Evolutionary conservation across 2,888 invertebrate species (phyloP).

Genomic region (Luffia ferchaultella): DNA sequence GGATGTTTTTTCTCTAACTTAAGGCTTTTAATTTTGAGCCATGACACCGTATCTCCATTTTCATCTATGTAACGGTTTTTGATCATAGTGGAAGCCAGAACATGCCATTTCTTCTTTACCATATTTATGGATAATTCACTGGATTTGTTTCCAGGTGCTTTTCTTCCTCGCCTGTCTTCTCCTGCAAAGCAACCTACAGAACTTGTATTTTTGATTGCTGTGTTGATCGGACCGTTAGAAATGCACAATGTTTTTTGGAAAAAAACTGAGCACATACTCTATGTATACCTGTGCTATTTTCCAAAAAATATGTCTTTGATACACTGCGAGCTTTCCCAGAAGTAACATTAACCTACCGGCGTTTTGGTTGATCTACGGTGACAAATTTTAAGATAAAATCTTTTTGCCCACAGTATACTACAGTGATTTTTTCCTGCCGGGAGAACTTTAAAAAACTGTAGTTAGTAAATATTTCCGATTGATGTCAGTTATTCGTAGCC

Average conservation of each 20-base stretch:
- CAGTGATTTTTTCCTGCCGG: too few species aligned
- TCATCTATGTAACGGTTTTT: constrained; percentile 11
- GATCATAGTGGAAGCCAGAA: constrained; percentile 6
- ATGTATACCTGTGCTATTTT: not conserved
- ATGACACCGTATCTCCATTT: constrained; percentile 9
- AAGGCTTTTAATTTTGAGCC: constrained; percentile 11
- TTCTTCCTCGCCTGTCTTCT: not conserved
- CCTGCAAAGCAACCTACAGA: constrained; percentile 1
- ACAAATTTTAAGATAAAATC: not conserved
- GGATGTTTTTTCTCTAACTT: constrained; percentile 10
- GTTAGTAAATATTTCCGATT: too few species aligned
- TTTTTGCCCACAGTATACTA: not conserved
- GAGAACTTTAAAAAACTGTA: too few species aligned
- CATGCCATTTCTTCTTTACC: constrained; percentile 3
- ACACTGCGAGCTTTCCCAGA: not conserved
- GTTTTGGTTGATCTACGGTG: constrained; percentile 1
- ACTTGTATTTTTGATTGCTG: not conserved
- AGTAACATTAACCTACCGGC: not conserved
- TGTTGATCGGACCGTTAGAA: not conserved
- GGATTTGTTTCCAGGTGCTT: not conserved
- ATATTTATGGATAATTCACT: not conserved
- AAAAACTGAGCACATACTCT: not conserved
- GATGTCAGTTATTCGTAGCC: too few species aligned
- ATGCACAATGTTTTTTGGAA: not conserved
- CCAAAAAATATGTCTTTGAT: not conserved